Conservation (phyloP, 1,140 invertebrate genomes). For the Dendroctonus valens region DNA sequence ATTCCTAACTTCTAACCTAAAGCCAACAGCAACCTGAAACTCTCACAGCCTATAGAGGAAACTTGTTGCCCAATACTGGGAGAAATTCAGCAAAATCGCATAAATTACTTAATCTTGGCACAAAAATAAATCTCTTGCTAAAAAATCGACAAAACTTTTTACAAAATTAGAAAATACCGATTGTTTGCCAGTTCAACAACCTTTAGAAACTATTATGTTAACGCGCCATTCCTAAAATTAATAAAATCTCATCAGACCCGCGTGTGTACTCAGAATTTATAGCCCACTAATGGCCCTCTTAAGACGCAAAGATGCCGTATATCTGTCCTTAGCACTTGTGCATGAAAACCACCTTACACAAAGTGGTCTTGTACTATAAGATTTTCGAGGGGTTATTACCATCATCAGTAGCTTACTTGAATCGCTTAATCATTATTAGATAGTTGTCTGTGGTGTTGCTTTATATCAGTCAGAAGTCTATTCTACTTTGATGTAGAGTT, state of each 20-base stretch:
- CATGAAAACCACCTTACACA: conserved; percentile 27
- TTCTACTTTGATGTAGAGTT: too few species aligned
- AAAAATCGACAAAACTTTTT: too few species aligned
- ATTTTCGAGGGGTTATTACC: conserved; percentile 11
- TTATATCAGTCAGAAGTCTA: too few species aligned
- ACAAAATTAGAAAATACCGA: too few species aligned
- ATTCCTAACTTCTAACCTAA: too few species aligned
- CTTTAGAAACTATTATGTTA: conserved; percentile 2
- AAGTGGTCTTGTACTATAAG: conserved; percentile 26
- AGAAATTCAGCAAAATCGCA: too few species aligned
- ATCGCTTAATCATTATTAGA: conserved; percentile 14
- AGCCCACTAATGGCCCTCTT: conserved; percentile 23
- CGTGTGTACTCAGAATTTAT: conserved; percentile 17
- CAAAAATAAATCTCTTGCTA: too few species aligned
- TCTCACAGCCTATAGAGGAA: too few species aligned
- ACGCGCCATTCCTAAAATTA: conserved; percentile 11
- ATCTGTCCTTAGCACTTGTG: conserved; percentile 28
- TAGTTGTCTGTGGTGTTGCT: not conserved
- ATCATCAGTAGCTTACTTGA: not conserved
- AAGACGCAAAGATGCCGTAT: conserved; percentile 26
- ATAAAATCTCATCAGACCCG: conserved; percentile 29
- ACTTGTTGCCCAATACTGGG: too few species aligned
- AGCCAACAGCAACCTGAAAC: too few species aligned
- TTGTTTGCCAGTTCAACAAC: conserved; percentile 18
- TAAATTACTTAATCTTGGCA: too few species aligned